Evolutionary conservation across 2,888 invertebrate genomes (phyloP), one percentile per base, ranked within the genome.

Genomic region (Clunio marinus): DNA sequence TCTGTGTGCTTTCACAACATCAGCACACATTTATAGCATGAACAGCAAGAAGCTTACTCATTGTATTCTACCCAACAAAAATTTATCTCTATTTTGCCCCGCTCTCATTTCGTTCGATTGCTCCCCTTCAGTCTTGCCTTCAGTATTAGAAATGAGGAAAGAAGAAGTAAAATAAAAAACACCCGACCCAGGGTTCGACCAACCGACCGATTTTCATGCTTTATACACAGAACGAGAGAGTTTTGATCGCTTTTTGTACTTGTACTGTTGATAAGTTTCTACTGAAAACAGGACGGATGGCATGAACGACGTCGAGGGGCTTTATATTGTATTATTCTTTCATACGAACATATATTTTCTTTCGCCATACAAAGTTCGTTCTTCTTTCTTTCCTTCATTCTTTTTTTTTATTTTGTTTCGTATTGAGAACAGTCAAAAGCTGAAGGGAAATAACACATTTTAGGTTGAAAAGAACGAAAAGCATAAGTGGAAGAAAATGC

Each of bases 261-360:
- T 13, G 25, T 66, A 22, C 51, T 59, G 59, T 32, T 59, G 59
- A 59, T 59, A n/a, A 35, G 59, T 59, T 32, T 35, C 20, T 28
- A 32, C 27, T 58, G 55, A 66, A 20, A 28, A 59, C 35, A 20
- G 59, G 35, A 59, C 35, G 59, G 20, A 66, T 66, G 66, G 66
- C 32, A 66, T 66, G 66, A 66, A 66, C 66, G 66, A 66, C 66
- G 66, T 66, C 66, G 66, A 66, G 66, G 66, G 66, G 66, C 66
- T 66, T 66, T 66, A 55, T 66, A 66, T 66, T 66, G 51, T 66
- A 27, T 66, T 27, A 55, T 66, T 66, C 55, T 57, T 66, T 66
- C 35, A 51, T 66, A 55, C n/a, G n/a, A n/a, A n/a, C 59, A 59
- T 25, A 35, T 15, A 20, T 15, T 32, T 59, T 28, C 66, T 37